Evolutionary conservation across 2,797 vertebrate genomes (phyloP).

Genomic region (Sandelia bainsii): DNA sequence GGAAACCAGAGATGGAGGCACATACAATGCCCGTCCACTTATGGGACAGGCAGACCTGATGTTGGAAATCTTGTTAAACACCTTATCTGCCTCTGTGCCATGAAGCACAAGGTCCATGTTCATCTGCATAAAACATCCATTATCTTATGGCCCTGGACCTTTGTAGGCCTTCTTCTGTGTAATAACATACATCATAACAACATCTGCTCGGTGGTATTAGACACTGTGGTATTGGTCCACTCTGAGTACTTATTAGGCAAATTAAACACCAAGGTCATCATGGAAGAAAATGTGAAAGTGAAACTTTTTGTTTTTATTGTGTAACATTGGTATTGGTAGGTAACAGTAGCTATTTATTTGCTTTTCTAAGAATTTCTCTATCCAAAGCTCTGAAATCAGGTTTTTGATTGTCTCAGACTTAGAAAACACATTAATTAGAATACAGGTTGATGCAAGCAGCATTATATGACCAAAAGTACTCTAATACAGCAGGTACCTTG

Average conservation of each 20-base stretch:
- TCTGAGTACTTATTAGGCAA: neutral
- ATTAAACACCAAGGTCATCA: neutral
- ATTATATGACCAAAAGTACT: neutral
- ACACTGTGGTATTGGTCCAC: neutral
- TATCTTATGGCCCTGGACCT: conserved; percentile 23
- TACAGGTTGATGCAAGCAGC: neutral
- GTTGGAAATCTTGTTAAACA: conserved; percentile 20
- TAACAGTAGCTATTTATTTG: neutral
- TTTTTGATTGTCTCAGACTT: neutral
- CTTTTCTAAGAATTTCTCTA: neutral
- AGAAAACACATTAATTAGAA: neutral
- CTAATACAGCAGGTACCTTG: conserved; percentile 3
- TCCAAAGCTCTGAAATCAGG: conserved; percentile 32
- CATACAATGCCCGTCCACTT: neutral
- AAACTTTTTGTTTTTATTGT: neutral
- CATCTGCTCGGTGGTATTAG: neutral
- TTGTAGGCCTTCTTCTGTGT: neutral
- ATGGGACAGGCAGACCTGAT: conserved; percentile 4
- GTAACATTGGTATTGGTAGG: no score
- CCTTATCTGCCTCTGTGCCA: conserved; percentile 23
- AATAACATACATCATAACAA: no score
- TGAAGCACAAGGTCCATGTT: conserved; percentile 21
- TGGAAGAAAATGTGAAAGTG: neutral
- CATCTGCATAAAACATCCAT: neutral
- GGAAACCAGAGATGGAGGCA: conserved; percentile 20